Base-by-base conservation (phyloP, 2,113 vertebrate genomes). In the Prunella himalayana region DNA sequence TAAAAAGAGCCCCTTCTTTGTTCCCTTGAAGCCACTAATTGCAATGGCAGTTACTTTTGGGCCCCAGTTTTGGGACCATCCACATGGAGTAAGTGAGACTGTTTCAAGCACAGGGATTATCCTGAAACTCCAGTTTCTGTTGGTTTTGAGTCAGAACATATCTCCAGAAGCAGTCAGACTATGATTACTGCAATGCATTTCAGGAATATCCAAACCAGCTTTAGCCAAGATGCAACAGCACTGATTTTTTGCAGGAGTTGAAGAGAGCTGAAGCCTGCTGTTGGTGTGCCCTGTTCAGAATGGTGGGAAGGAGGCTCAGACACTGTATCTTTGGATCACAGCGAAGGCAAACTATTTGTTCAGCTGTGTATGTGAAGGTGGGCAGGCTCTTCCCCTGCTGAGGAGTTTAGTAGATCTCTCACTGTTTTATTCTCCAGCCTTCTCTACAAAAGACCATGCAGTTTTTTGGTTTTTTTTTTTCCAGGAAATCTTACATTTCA, bases 1-100 rank as follows among this genome's bases (percentile, higher is more conserved):
- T 54, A 79, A 82, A 91, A 44, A 91, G 63, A 95, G 66, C 45
- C 87, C 90, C 87, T 95, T 91, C 86, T 94, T 91, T 94, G 75
- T 89, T 94, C 70, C 27, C 75, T 68, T 57, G 21, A 79, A 96
- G 81, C 68, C 76, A 81, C 78, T 88, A 78, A 95, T 93, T 86
- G 79, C 78, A 87, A 79, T 27, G 90, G 87, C 93, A 95, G 91
- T 51, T 90, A 73, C 6, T 1, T 71, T 78, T 2, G 16, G 85
- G 75, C 71, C 85, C 47, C 77, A 72, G 0, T 79, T 90, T 88
- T 79, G 70, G 75, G 91, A 89, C 39, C 78, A 59, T 92, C 45
- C 54, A 47, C 60, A 37, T 5, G 5, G 59, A 77, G 27, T 12
- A 31, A 69, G 57, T 50, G 68, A 78, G 31, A 47, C 51, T 30